phyloP scores from a whole-genome alignment of 35 echinoderm and acorn worm species.

The Lytechinus variegatus region DNA sequence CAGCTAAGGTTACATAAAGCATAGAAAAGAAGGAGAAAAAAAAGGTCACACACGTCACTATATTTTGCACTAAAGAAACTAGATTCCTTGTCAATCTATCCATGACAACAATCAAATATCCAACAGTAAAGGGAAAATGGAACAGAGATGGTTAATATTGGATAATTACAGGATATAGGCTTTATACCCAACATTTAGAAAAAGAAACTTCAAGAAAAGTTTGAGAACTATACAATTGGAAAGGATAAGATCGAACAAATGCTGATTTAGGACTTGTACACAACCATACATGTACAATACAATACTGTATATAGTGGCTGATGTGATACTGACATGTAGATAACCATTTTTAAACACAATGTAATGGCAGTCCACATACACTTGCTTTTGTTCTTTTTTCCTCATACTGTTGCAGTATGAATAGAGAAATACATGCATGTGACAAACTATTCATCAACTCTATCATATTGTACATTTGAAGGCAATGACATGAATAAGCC shows the following conservation, averaged over 20 bases:
- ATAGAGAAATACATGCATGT: not conserved
- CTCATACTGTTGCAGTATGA: not conserved
- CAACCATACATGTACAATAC: no score
- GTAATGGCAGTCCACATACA: not conserved
- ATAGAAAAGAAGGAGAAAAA: not conserved
- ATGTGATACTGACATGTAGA: no score
- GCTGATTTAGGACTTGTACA: not conserved
- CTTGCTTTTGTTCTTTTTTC: not conserved
- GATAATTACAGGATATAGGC: no score
- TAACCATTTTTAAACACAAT: no score
- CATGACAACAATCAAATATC: not conserved
- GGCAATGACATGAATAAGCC: not conserved
- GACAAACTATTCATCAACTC: not conserved
- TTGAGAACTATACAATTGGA: not conserved
- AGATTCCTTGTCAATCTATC: not conserved
- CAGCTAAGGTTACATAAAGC: not conserved
- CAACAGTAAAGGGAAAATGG: no score
- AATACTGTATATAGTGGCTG: no score
- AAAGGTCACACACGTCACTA: not conserved
- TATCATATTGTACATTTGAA: not conserved
- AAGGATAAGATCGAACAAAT: not conserved
- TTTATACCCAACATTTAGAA: no score
- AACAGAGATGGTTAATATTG: no score
- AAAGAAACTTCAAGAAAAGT: not conserved
- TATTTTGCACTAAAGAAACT: constrained; percentile 14